A percentile compares a stretch with the other conserved stretches of the same genome.
phyloP scores from a whole-genome alignment of 1,140 invertebrate genomes.

The Panonychus citri region DNA sequence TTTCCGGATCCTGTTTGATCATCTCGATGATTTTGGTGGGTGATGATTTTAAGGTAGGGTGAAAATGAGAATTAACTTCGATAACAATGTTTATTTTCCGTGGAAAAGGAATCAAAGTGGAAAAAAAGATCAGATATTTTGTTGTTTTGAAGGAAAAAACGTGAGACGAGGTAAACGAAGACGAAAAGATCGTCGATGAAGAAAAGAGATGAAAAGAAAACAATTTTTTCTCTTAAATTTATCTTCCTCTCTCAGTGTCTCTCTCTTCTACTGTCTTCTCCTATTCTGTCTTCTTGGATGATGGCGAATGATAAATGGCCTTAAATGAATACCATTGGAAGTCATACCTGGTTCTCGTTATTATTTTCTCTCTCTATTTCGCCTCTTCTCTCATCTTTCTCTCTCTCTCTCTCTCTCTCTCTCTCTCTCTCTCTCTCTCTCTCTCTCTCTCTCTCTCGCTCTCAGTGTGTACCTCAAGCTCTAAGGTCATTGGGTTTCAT shows the following conservation, averaged over 20 bases:
- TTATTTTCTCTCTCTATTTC: not conserved
- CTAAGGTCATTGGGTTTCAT: not conserved
- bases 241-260: not conserved
- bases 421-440: not conserved
- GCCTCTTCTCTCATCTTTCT: not conserved
- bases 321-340: not conserved
- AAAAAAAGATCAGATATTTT: too few relatives aligned
- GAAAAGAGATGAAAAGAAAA: too few relatives aligned
- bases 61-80: too few relatives aligned
- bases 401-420: constrained; percentile 1
- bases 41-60: too few relatives aligned
- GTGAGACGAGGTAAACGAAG: too few relatives aligned
- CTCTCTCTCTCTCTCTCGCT: not conserved
- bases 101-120: too few relatives aligned
- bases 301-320: not conserved
- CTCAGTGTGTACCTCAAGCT: not conserved
- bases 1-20: too few relatives aligned
- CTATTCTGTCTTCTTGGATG: not conserved
- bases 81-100: too few relatives aligned
- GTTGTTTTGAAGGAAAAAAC: too few relatives aligned
- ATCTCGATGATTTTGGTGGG: too few relatives aligned
- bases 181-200: too few relatives aligned
- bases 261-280: not conserved
- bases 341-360: not conserved
- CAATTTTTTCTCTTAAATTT: too few relatives aligned